Evolutionary conservation across 2,888 invertebrate species (phyloP).

Genomic region (Sepiola atlantica): DNA sequence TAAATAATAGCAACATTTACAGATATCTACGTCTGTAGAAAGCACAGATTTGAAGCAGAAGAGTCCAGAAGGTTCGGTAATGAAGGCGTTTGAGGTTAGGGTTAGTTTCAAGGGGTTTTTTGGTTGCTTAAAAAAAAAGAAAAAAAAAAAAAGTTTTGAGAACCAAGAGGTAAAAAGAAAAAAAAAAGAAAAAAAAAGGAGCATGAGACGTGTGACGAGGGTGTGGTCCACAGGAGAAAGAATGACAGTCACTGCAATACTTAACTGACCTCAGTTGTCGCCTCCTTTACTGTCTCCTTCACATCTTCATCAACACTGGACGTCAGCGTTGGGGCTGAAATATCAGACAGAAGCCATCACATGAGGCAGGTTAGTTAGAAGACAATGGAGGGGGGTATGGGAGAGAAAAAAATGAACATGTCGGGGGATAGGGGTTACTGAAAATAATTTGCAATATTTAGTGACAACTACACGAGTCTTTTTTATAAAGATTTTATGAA

Average conservation of each 20-base stretch:
- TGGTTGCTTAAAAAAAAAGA: no score
- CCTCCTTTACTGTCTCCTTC: conserved; percentile 52
- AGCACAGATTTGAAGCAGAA: no score
- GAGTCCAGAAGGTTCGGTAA: not conserved
- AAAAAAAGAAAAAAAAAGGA: not conserved
- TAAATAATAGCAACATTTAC: no score
- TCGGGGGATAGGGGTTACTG: no score
- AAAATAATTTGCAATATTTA: no score
- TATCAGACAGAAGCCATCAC: conserved; percentile 39
- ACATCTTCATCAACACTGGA: conserved; percentile 56
- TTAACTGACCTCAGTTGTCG: conserved; percentile 54
- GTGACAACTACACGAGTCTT: no score
- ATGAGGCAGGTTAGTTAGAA: not conserved
- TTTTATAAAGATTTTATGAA: no score
- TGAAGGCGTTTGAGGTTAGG: not conserved
- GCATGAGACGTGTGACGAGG: conserved; percentile 2
- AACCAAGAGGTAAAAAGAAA: not conserved
- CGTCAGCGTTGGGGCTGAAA: conserved; percentile 39
- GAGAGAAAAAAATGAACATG: no score
- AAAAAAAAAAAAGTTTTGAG: not conserved
- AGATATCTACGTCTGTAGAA: no score
- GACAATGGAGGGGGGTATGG: not conserved
- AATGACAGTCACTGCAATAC: conserved; percentile 41
- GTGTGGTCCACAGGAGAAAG: not conserved
- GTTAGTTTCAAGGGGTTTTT: no score